Base-by-base conservation (phyloP, 2,797 vertebrate species). In the Myotis findleyi region DNA sequence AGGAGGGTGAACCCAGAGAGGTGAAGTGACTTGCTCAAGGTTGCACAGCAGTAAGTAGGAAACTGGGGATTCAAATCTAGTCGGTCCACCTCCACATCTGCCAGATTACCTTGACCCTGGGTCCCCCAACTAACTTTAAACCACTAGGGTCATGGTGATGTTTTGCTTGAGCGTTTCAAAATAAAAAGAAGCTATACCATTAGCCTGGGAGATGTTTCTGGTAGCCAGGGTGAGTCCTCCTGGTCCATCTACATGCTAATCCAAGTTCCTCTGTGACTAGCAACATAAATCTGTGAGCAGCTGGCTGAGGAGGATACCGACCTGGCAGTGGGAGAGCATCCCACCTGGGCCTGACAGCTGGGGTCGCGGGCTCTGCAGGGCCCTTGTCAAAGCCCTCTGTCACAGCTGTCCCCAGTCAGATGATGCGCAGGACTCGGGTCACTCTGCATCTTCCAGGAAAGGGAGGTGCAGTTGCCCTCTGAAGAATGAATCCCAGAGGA, bases 341-440 rank as follows among this genome's bases (percentile, higher is more conserved):
- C 49, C 81, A 85, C 91, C 72, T 81, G 92, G 94, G 81, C 36
- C 73, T 90, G 64, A 53, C 92, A 90, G 77, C 91, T 94, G 93
- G 93, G 94, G 69, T 79, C 81, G 6, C 5, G 3, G 82, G 76
- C 92, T 71, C 18, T 71, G 53, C 72, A 53, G 72, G 68, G 38
- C 53, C 81, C 55, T 53, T 5, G 16, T 77, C 68, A 87, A 69
- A 90, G 75, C 55, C 55, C 69, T 80, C 10, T 20, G 55, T 41
- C n/a, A 57, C 89, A 81, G 59, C 95, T 88, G 87, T 89, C 93
- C 89, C 75, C 30, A 55, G 81, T 69, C 92, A 95, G 77, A 71
- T 89, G 85, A 84, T 86, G 57, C 66, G 55, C 49, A 86, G 81
- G 82, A 86, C 66, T 33, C 41, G 3, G 94, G 25, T 91, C 21